Base-by-base conservation (phyloP, 2,113 vertebrate species). In the Ammodytes marinus region DNA sequence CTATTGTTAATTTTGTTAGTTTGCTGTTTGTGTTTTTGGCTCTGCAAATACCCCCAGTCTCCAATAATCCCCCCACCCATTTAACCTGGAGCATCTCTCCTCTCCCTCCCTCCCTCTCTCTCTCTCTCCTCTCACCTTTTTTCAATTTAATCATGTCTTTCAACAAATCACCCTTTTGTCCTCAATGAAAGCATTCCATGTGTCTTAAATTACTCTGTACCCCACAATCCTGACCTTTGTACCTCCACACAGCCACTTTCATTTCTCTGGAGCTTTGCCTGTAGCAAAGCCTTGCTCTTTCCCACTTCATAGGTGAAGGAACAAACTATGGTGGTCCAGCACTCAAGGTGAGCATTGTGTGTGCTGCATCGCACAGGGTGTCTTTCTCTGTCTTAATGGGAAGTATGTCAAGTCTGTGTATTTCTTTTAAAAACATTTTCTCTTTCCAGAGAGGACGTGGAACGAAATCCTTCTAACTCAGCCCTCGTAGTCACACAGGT, bases 161-260 rank as follows among this genome's bases (percentile, higher is more conserved):
- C 77, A 81, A 82, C 74, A 86, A 77, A 84, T 89, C 85, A 77
- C 46, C 75, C 85, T 49, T 81, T 85, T 85, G 84, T 89, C 79
- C 77, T 90, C 66, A 13, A 37, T 84, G 74, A 80, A 86, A 83
- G 75, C n/a, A 7, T 74, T 39, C 71, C 78, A 85, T 74, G 71
- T 91, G 86, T 82, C 67, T 90, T 88, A 70, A 86, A 89, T 88
- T 87, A 89, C 80, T 81, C 60, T 37, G 66, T 59, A 65, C 82
- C 60, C 27, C 43, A 52, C 74, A 61, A 58, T 78, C 57, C 9
- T 78, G 87, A 87, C 84, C 88, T 60, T 59, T 83, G 70, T 70
- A 55, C 63, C 64, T 61, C 57, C 58, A n/a, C 66, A 17, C 79
- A 63, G 74, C 55, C 43, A 67, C 46, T 74, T 58, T 63, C 15